These are phyloP conservation scores for Larimichthys crocea DNA, from an alignment of 2,113 vertebrate genomes.

Conservation along the genomic window DNA sequence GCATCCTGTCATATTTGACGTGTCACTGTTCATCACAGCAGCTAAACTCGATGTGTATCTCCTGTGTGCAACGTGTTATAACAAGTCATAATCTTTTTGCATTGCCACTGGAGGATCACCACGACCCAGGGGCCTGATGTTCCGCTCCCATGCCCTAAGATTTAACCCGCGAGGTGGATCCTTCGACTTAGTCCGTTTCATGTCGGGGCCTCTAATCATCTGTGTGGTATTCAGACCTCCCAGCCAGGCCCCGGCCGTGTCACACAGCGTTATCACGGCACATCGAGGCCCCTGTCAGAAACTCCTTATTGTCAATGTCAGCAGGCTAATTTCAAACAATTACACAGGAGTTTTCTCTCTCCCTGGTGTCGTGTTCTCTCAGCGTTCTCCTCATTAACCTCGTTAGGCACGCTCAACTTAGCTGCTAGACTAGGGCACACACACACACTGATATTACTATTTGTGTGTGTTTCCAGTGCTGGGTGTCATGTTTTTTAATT, in stretches of 20 bases:
- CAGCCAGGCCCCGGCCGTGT: slow-evolving; percentile 61
- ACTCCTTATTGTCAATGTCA: slow-evolving; percentile 80
- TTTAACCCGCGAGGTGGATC: slow-evolving; percentile 71
- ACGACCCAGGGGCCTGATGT: slow-evolving; percentile 43
- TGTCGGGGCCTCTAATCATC: slow-evolving; percentile 80
- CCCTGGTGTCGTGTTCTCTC: slow-evolving; percentile 46
- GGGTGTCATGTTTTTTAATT: background rate
- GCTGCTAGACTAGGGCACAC: background rate
- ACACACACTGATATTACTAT: background rate
- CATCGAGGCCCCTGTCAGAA: slow-evolving; percentile 58
- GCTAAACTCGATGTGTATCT: slow-evolving; percentile 3
- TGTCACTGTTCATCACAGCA: slow-evolving; percentile 24
- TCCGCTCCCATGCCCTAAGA: slow-evolving; percentile 78
- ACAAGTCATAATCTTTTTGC: slow-evolving; percentile 51
- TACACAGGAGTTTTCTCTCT: slow-evolving; percentile 60
- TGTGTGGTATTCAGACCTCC: slow-evolving; percentile 82
- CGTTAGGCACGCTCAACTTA: slow-evolving; percentile 47
- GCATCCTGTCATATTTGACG: slow-evolving; percentile 23
- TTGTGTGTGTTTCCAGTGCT: background rate
- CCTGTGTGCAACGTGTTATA: slow-evolving; percentile 13
- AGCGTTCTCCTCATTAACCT: slow-evolving; percentile 60
- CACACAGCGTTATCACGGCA: slow-evolving; percentile 68
- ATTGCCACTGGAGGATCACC: slow-evolving; percentile 25
- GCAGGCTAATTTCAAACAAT: slow-evolving; percentile 79
- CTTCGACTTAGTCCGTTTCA: slow-evolving; percentile 79